Conservation (phyloP, 1,140 invertebrate species). For the Diachasma alloeum region DNA sequence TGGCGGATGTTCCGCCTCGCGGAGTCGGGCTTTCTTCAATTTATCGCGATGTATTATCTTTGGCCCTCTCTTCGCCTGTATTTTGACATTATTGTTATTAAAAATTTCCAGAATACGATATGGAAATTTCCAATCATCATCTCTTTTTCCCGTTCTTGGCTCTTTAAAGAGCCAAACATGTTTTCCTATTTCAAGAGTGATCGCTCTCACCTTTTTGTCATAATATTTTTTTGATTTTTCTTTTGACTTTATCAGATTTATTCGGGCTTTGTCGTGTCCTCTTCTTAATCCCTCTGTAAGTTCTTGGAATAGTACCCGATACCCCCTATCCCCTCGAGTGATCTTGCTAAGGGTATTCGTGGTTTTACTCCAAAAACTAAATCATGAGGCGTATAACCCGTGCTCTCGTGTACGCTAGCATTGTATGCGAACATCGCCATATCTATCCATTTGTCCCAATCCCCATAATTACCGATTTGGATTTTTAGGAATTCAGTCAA, state of each 20-base stretch:
- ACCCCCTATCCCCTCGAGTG: neutral
- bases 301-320: neutral
- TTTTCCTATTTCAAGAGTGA: neutral
- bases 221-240: no score
- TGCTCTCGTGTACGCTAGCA: no score
- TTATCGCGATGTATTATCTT: no score
- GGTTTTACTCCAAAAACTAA: conserved; percentile 1
- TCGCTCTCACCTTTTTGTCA: neutral
- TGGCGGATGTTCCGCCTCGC: no score
- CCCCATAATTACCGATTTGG: neutral
- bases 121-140: neutral
- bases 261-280: neutral
- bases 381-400: no score
- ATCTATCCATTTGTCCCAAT: no score
- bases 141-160: neutral
- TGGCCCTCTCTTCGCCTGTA: no score
- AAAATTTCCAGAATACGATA: neutral
- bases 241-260: conserved; percentile 15
- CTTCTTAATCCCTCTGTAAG: neutral
- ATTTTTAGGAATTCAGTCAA: conserved; percentile 35
- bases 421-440: no score
- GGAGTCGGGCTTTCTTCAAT: no score
- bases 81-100: no score
- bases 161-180: neutral
- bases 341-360: neutral